Evolutionary conservation across 2,888 invertebrate genomes (phyloP).

Genomic region (Aspidapion aeneum): DNA sequence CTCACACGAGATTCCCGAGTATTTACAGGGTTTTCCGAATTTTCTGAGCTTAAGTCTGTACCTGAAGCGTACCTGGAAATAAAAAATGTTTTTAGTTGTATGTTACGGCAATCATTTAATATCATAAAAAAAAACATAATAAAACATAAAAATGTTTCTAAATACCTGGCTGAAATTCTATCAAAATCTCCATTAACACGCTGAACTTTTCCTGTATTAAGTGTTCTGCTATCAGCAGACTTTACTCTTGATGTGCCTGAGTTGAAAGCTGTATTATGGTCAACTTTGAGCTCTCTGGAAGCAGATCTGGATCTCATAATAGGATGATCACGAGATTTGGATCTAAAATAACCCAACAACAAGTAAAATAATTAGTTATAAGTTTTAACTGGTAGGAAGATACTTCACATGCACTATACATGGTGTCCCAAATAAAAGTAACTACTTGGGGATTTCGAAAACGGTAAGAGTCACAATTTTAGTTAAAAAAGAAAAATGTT

Average conservation of each 20-base stretch:
- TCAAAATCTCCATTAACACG: not conserved
- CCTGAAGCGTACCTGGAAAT: not conserved
- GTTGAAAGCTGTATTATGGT: not conserved
- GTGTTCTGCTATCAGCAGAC: too few relatives aligned
- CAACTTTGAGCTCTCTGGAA: not conserved
- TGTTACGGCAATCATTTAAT: too few relatives aligned
- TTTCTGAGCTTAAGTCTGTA: not conserved
- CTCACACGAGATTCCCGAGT: not conserved
- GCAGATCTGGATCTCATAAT: conserved; percentile 7
- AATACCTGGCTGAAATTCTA: not conserved
- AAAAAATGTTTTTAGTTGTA: too few relatives aligned
- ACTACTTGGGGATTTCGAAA: too few relatives aligned
- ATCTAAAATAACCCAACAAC: not conserved
- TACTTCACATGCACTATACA: too few relatives aligned
- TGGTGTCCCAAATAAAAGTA: too few relatives aligned
- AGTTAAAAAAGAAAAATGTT: too few relatives aligned
- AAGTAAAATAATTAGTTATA: not conserved
- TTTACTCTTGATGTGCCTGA: not conserved
- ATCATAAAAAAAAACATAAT: too few relatives aligned
- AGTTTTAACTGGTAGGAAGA: too few relatives aligned
- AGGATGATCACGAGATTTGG: conserved; percentile 1
- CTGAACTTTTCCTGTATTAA: too few relatives aligned
- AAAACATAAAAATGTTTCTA: too few relatives aligned
- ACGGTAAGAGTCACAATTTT: too few relatives aligned
- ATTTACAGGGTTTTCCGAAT: not conserved